Percentiles rank a stretch among this genome's conserved stretches.
phyloP scores from a whole-genome alignment of 92 coral and sea anemone genomes.

The Epizoanthus illoricatus region DNA sequence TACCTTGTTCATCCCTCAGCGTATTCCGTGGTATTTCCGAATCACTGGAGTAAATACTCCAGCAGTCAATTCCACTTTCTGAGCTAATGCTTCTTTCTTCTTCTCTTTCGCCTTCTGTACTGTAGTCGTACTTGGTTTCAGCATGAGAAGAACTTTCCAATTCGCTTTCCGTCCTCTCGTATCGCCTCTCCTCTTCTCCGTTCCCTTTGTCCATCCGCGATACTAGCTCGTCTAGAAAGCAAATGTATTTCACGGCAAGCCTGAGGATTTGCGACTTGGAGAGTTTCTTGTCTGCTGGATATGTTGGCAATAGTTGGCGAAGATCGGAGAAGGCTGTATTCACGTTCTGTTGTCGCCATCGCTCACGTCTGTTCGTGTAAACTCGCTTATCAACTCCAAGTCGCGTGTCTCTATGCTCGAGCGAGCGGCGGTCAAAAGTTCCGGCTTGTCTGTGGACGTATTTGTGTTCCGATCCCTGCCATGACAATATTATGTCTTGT shows the following conservation, averaged over 20 bases:
- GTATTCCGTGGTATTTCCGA: constrained; percentile 38
- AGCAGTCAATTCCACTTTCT: constrained; percentile 37
- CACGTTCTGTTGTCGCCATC: constrained; percentile 55
- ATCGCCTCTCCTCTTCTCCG: neutral
- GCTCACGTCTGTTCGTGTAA: constrained; percentile 41
- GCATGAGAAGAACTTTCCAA: neutral
- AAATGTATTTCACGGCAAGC: constrained; percentile 57
- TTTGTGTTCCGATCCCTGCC: constrained; percentile 30
- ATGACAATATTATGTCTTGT: constrained; percentile 15
- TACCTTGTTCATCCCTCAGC: neutral
- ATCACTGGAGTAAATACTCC: constrained; percentile 35
- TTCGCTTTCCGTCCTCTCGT: neutral
- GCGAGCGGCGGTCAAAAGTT: neutral
- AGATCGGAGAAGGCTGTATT: constrained; percentile 51
- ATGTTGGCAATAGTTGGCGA: constrained; percentile 46
- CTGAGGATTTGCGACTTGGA: constrained; percentile 51
- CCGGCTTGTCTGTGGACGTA: neutral
- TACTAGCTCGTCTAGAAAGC: constrained; percentile 30
- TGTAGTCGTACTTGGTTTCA: neutral
- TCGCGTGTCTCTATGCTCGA: neutral
- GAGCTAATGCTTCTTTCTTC: constrained; percentile 25
- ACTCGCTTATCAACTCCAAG: constrained; percentile 14
- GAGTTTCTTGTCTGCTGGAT: constrained; percentile 57
- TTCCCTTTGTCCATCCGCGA: constrained; percentile 14
- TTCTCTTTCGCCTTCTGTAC: neutral